phyloP scores from a whole-genome alignment of 1,140 invertebrate genomes.

The Drosophila tani region DNA sequence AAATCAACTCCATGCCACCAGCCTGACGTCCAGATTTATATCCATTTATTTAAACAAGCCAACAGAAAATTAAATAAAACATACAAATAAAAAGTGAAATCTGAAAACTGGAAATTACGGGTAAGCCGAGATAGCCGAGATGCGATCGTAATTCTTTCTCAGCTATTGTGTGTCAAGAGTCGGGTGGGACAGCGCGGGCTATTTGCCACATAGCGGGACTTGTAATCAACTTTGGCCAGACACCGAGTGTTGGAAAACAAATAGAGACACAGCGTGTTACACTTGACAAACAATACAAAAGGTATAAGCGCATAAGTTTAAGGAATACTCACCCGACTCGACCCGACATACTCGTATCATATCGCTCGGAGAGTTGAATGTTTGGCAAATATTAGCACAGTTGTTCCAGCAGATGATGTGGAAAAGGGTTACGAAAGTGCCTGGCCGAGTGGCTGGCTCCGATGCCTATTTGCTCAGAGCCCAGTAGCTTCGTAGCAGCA shows the following conservation, averaged over 20 bases:
- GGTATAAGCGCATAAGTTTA: slow-evolving; percentile 2
- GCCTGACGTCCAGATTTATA: slow-evolving; percentile 70
- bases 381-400: slow-evolving; percentile 70
- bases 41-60: slow-evolving; percentile 54
- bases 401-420: slow-evolving; percentile 28
- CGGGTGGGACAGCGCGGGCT: slow-evolving; percentile 18
- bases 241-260: slow-evolving; percentile 73
- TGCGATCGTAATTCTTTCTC: slow-evolving; percentile 58
- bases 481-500: slow-evolving; percentile 56
- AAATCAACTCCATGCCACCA: slow-evolving; percentile 61
- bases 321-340: not conserved
- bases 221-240: slow-evolving; percentile 56
- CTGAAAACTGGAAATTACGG: slow-evolving; percentile 61
- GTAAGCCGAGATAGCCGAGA: slow-evolving; percentile 19
- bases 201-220: slow-evolving; percentile 31
- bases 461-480: slow-evolving; percentile 50
- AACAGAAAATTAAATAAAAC: slow-evolving; percentile 37
- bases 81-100: slow-evolving; percentile 69
- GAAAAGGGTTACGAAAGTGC: slow-evolving; percentile 36
- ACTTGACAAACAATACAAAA: slow-evolving; percentile 67
- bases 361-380: slow-evolving; percentile 37
- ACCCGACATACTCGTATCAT: slow-evolving; percentile 30
- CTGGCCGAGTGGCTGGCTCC: slow-evolving; percentile 26
- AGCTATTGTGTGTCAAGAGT: slow-evolving; percentile 48
- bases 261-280: slow-evolving; percentile 72